Evolutionary conservation across 2,888 invertebrate genomes (phyloP), one percentile per base, ranked within the genome.

Genomic region (Ennomos fuscantarius): DNA sequence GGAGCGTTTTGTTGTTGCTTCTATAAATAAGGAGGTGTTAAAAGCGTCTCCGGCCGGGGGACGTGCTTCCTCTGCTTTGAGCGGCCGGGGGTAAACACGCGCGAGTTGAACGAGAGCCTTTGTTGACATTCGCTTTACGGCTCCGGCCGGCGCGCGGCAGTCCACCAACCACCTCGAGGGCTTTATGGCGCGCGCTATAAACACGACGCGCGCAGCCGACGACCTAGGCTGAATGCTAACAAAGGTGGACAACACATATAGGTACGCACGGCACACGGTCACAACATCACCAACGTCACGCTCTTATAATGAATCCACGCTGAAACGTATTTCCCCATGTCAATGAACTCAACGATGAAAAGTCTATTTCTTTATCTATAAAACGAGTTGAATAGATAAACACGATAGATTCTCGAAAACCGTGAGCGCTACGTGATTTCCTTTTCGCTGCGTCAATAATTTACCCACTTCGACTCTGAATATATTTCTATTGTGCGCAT

Each of bases 21-120:
- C 89, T 90, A 90, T 88, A 91, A 92, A 90, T 92, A 90, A 84
- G 86, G 84, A 91, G 91, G 90, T 91, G 91, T 89, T 92, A 92
- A 92, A 92, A 90, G 89, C 88, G 87, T 84, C 81, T 55, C 87
- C 76, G 81, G 74, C 82, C 83, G 86, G 89, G 89, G 84, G 89
- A 88, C 88, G 83, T 81, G 88, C 83, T 88, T 90, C 90, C 90
- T 89, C 74, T 77, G 86, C 89, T 90, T 89, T 89, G 89, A 87
- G 81, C 86, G 79, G 77, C 84, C 82, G 84, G 84, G 86, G 87
- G 86, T 88, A 91, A 89, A 90, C 87, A 89, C 76, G 83, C 72
- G 70, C 79, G 78, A 75, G 76, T 78, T 77, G 79, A 81, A 84
- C 85, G 84, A 75, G 78, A 82, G 83, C 78, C 87, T 87, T 90